These are phyloP conservation scores for Alsophila aescularia DNA, from an alignment of 2,888 invertebrate genomes.

Conservation along the genomic window DNA sequence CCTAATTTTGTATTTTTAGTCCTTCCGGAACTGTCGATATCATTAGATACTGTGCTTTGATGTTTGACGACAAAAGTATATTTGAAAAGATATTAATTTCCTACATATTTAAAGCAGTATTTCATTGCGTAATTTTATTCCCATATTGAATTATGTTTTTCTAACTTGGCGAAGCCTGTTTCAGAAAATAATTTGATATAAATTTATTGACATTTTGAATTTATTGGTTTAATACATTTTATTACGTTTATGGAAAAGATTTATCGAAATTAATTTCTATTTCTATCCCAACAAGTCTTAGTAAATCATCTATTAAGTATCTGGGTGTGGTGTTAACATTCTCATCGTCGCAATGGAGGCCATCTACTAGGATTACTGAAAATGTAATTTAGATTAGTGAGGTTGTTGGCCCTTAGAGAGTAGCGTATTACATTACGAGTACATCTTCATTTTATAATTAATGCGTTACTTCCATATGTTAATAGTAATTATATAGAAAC, in stretches of 20 bases:
- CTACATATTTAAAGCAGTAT: too few species aligned
- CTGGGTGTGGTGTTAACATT: conserved; percentile 13
- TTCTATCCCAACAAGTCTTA: too few species aligned
- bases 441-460: conserved; percentile 43
- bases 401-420: conserved; percentile 26
- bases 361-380: conserved; percentile 41
- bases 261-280: too few species aligned
- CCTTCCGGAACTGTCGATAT: background rate
- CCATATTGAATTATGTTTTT: too few species aligned
- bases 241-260: too few species aligned
- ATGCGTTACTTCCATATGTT: conserved; percentile 39
- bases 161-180: too few species aligned
- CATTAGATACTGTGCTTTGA: background rate
- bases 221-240: too few species aligned
- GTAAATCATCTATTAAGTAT: background rate
- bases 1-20: background rate
- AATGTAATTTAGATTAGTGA: conserved; percentile 44
- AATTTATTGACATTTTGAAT: too few species aligned
- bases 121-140: too few species aligned
- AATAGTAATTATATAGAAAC: too few species aligned
- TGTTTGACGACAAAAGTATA: background rate
- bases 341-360: conserved; percentile 26
- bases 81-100: too few species aligned
- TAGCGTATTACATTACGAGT: conserved; percentile 31
- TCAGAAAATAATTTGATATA: too few species aligned